Conservation (phyloP, 2,888 invertebrate genomes). For the Caenorhabditis drosophilae region DNA sequence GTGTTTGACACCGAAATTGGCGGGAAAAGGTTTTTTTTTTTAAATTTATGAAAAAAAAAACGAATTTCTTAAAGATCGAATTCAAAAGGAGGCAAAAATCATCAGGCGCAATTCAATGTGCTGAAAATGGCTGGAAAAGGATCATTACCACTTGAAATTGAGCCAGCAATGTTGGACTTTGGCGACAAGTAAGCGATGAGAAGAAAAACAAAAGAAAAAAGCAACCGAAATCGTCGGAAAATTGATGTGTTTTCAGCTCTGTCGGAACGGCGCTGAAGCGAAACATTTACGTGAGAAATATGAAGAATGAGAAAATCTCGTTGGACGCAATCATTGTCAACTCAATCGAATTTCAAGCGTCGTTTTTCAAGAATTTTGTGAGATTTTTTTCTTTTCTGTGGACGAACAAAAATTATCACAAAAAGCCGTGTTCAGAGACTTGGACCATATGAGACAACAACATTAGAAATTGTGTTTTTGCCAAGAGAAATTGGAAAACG, state of each 20-base stretch:
- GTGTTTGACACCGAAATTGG: conserved; percentile 2
- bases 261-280: conserved; percentile 40
- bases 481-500: conserved; percentile 88
- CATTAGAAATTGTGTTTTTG: conserved; percentile 92
- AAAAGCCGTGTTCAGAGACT: conserved; percentile 76
- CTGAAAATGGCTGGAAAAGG: conserved; percentile 34
- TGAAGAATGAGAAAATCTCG: conserved; percentile 21
- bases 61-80: too few species aligned
- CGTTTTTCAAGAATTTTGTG: conserved; percentile 38
- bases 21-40: too few species aligned
- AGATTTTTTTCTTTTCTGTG: too few species aligned
- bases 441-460: conserved; percentile 87
- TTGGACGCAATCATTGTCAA: conserved; percentile 45
- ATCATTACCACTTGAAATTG: conserved; percentile 42
- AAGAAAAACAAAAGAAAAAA: not conserved
- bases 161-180: conserved; percentile 52
- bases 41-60: too few species aligned
- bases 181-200: conserved; percentile 39
- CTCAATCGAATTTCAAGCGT: conserved; percentile 44
- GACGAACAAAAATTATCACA: conserved; percentile 8
- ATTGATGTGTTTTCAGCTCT: conserved; percentile 39
- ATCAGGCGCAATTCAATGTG: conserved; percentile 17
- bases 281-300: conserved; percentile 37
- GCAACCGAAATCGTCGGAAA: not conserved
- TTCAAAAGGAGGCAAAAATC: not conserved